Conservation (phyloP, 2,113 vertebrate genomes). For the Lepisosteus osseus region DNA sequence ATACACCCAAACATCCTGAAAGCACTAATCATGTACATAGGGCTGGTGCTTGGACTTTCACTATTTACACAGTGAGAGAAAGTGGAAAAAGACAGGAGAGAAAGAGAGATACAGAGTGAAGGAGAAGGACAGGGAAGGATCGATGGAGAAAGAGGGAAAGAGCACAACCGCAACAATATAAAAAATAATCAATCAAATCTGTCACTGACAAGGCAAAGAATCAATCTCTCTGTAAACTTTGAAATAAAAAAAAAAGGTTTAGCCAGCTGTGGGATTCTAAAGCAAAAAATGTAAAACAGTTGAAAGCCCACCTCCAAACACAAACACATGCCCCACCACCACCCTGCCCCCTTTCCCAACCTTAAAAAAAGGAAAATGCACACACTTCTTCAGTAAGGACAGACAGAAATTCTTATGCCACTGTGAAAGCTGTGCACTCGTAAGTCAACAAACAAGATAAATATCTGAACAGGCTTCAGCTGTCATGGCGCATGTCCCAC, state of each 20-base stretch:
- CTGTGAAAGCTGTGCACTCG: constrained; percentile 36
- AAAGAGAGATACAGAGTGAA: constrained; percentile 18
- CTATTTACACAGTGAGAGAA: constrained; percentile 44
- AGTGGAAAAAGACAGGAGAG: constrained; percentile 16
- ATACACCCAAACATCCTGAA: constrained; percentile 64
- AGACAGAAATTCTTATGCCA: constrained; percentile 46
- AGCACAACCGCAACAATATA: constrained; percentile 1
- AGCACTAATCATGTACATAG: constrained; percentile 56
- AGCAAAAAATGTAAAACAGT: constrained; percentile 4
- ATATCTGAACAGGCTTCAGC: constrained; percentile 55
- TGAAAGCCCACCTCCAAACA: background rate
- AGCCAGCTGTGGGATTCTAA: background rate
- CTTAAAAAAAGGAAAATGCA: background rate
- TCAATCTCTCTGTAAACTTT: background rate
- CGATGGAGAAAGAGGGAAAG: background rate
- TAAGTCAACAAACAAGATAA: constrained; percentile 66
- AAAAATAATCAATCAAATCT: constrained; percentile 30
- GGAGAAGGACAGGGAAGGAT: constrained; percentile 17
- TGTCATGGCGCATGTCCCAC: constrained; percentile 59
- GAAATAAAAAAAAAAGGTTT: constrained; percentile 1
- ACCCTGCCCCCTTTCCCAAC: background rate
- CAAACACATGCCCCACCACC: background rate
- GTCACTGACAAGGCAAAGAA: constrained; percentile 4
- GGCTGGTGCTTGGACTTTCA: constrained; percentile 65
- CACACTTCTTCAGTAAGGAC: constrained; percentile 41